phyloP scores from a whole-genome alignment of 2,113 vertebrate genomes.

The Hymenochirus boettgeri region DNA sequence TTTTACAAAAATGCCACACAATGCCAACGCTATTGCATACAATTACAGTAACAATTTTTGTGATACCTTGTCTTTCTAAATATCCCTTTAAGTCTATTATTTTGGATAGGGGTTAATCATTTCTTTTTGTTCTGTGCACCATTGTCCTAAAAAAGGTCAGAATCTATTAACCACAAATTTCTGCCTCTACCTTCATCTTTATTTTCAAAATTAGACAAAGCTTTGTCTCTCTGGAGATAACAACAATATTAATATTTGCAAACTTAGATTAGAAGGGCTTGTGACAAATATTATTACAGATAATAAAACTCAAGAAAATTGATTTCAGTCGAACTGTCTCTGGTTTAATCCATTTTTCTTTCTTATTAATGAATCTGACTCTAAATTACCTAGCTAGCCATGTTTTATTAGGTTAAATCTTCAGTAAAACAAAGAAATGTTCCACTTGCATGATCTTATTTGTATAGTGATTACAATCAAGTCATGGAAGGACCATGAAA shows the following conservation, averaged over 20 bases:
- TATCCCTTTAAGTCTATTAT: no score
- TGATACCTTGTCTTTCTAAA: no score
- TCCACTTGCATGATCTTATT: neutral
- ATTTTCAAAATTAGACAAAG: slow-evolving; percentile 35
- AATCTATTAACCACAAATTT: slow-evolving; percentile 17
- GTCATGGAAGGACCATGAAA: neutral
- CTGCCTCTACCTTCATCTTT: slow-evolving; percentile 15
- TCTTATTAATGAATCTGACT: slow-evolving; percentile 18
- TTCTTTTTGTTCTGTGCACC: neutral
- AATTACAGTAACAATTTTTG: no score
- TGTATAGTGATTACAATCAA: neutral
- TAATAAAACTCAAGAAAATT: slow-evolving; percentile 18
- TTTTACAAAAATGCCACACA: no score
- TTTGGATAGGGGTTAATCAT: no score
- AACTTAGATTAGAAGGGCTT: neutral
- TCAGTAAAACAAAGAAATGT: neutral
- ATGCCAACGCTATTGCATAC: no score
- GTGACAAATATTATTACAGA: slow-evolving; percentile 24
- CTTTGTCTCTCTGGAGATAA: slow-evolving; percentile 13
- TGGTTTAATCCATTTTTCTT: slow-evolving; percentile 18
- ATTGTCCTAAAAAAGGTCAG: slow-evolving; percentile 1
- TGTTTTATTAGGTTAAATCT: slow-evolving; percentile 11
- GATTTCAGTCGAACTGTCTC: slow-evolving; percentile 8
- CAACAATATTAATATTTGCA: slow-evolving; percentile 24
- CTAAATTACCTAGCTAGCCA: neutral